Evolutionary conservation across 2,113 vertebrate genomes (phyloP).

Genomic region (Cnemophilus loriae): DNA sequence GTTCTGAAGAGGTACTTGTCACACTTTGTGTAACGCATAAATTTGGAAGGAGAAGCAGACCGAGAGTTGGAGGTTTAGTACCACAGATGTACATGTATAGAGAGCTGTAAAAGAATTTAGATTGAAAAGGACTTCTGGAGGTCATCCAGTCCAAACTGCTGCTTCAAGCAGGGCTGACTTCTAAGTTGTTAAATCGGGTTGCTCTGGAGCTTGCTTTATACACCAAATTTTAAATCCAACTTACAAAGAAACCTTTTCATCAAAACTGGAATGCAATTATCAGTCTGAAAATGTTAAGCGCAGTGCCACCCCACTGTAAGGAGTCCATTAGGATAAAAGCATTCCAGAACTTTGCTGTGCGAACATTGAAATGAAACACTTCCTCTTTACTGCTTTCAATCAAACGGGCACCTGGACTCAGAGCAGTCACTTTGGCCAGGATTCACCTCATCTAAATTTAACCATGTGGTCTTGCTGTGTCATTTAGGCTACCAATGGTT

Average conservation of each 20-base stretch:
- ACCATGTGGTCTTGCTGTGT: not conserved
- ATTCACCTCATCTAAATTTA: not conserved
- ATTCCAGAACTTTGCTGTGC: not conserved
- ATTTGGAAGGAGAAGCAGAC: conserved; percentile 8
- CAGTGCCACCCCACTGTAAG: not conserved
- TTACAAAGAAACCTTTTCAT: conserved; percentile 12
- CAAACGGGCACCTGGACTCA: not conserved
- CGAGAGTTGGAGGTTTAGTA: conserved; percentile 6
- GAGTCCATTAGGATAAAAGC: not conserved
- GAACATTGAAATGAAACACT: not conserved
- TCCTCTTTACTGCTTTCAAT: not conserved
- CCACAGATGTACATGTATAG: not conserved
- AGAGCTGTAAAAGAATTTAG: not conserved
- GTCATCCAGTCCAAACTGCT: conserved; percentile 21
- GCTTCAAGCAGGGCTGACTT: not conserved
- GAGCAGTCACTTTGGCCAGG: not conserved
- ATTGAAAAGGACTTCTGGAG: conserved; percentile 40
- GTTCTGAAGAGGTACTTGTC: conserved; percentile 17
- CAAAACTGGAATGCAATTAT: not conserved
- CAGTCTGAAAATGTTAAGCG: not conserved
- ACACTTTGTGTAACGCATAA: not conserved
- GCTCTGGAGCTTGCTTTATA: not conserved
- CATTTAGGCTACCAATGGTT: not conserved
- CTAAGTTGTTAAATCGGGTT: not conserved
- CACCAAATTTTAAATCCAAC: not conserved